A percentile compares a stretch with the other conserved stretches of the same genome.
These are phyloP conservation scores for Synanthedon myopaeformis DNA, from an alignment of 2,888 invertebrate species.

Conservation along the genomic window DNA sequence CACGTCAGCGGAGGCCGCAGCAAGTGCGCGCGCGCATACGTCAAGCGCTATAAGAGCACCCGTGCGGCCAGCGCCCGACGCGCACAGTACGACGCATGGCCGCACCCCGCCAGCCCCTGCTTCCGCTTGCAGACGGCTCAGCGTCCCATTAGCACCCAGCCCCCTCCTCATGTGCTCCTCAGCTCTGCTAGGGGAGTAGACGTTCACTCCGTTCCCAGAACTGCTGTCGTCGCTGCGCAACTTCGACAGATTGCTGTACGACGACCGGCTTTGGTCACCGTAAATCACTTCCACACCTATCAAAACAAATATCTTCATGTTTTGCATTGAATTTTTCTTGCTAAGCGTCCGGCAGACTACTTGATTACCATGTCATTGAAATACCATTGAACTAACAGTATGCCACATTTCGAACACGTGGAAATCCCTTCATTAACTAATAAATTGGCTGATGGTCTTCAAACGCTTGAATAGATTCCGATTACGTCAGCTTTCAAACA, in stretches of 20 bases:
- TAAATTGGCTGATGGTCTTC: too few relatives aligned
- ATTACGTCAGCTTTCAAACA: too few relatives aligned
- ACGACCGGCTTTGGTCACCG: slow-evolving; percentile 53
- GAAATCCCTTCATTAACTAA: too few relatives aligned
- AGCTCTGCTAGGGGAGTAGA: slow-evolving; percentile 57
- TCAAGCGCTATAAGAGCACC: slow-evolving; percentile 90
- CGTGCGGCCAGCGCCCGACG: slow-evolving; percentile 91
- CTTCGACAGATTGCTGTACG: slow-evolving; percentile 51
- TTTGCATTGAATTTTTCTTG: too few relatives aligned
- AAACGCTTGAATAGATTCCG: too few relatives aligned
- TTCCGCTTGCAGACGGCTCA: slow-evolving; percentile 53
- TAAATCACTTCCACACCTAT: slow-evolving; percentile 61
- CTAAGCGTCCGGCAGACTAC: too few relatives aligned
- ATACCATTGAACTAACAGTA: too few relatives aligned
- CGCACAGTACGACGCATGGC: slow-evolving; percentile 75
- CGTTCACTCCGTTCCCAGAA: slow-evolving; percentile 48
- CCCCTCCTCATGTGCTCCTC: slow-evolving; percentile 46
- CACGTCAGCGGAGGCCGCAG: slow-evolving; percentile 84
- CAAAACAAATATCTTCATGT: too few relatives aligned
- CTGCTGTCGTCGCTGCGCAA: slow-evolving; percentile 43
- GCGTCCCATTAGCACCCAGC: slow-evolving; percentile 40
- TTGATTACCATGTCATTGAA: too few relatives aligned
- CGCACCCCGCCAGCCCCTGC: slow-evolving; percentile 37
- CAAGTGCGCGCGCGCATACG: slow-evolving; percentile 86
- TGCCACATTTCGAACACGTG: too few relatives aligned